These are phyloP conservation scores for Botia kubotai DNA, from an alignment of 2,797 vertebrate genomes.

Conservation along the genomic window DNA sequence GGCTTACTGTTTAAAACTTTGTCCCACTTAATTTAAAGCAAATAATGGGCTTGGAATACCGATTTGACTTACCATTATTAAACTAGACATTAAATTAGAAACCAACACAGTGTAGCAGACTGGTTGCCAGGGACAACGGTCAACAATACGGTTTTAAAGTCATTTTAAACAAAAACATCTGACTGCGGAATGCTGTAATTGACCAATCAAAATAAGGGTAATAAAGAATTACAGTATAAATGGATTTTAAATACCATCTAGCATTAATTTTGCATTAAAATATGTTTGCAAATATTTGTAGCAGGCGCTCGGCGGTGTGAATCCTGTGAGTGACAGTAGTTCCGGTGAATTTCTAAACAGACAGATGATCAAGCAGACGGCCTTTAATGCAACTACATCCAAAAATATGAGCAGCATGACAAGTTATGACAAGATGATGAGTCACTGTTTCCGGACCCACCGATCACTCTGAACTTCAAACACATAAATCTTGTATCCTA, in stretches of 20 bases:
- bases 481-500: constrained; percentile 50
- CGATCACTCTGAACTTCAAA: constrained; percentile 60
- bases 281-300: constrained; percentile 43
- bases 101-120: not conserved
- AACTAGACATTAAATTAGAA: not conserved
- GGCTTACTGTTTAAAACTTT: not conserved
- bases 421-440: constrained; percentile 61
- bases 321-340: constrained; percentile 34
- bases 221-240: not conserved
- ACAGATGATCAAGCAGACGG: constrained; percentile 57
- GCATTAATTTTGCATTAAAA: constrained; percentile 2
- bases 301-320: constrained; percentile 16
- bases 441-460: constrained; percentile 58
- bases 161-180: not conserved
- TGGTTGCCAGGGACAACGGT: not conserved
- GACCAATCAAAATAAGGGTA: not conserved
- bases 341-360: constrained; percentile 39
- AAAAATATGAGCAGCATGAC: constrained; percentile 60
- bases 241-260: not conserved
- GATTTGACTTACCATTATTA: not conserved
- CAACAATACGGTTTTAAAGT: not conserved
- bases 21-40: no score
- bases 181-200: not conserved
- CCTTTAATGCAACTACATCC: constrained; percentile 52
- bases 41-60: not conserved